Evolutionary conservation across 2,113 vertebrate species (phyloP), one percentile per base, ranked within the genome.

Genomic region (Salminus brasiliensis): DNA sequence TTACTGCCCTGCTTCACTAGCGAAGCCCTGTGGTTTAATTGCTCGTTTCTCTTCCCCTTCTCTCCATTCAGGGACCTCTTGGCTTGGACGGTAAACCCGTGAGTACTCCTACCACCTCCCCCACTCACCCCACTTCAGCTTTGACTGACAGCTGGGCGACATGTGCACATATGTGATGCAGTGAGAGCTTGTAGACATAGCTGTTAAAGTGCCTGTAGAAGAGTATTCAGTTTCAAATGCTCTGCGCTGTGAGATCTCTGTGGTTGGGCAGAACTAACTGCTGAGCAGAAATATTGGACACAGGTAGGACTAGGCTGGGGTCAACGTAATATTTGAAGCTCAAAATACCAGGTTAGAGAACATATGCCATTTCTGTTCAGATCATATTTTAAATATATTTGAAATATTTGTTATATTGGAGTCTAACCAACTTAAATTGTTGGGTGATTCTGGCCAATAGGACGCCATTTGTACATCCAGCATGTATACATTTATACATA

Each of bases 11-110:
- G 18, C 45, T 45, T 63, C 45, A 71, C 72, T 67, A 30, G 65
- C 9, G 6, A 47, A 63, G 70, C 67, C 16, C 12, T 27, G 12
- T 16, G 12, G 60, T 66, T 80, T 81, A 80, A 74, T 60, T 12
- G 5, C 21, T 59, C 10, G 25, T 66, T 74, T 82, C 55, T 80
- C 75, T 75, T 47, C 83, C 72, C 65, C 69, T 81, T 45, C 85
- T 88, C 72, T 0, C 78, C 81, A 87, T 90, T 60, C 89, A 98
- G 97, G 97, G 97, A 66, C 96, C 97, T 7, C 95, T 98, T 82
- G 97, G 97, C 83, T 88, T 98, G 93, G 97, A 98, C 86, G 97
- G 97, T 84, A 98, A 97, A 88, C 96, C 97, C 15, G 97, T 98
- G 92, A 97, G 97, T 97, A 90, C 77, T 70, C 15, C 79, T 23